These are phyloP conservation scores for Streptopelia turtur DNA, from an alignment of 2,797 vertebrate genomes.

Conservation along the genomic window DNA sequence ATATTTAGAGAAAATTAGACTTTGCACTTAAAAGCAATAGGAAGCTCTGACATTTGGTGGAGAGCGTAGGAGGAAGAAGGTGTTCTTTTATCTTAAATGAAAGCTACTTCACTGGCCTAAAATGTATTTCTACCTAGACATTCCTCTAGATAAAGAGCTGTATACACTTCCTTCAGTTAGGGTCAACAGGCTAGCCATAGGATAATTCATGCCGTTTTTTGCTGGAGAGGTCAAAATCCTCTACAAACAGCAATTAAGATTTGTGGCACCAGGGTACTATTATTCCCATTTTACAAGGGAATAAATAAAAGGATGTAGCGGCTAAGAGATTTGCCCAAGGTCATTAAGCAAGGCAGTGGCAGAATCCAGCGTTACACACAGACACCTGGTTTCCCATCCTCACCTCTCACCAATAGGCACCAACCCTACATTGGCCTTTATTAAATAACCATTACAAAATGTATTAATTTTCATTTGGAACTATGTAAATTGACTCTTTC, in stretches of 20 bases:
- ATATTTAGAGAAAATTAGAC: background rate
- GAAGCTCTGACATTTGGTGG: conserved; percentile 22
- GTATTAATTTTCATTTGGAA: conserved; percentile 58
- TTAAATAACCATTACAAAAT: conserved; percentile 55
- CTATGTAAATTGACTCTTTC: conserved; percentile 52
- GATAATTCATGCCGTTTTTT: background rate
- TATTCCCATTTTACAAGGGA: conserved; percentile 14
- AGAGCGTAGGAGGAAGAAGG: background rate
- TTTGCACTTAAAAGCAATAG: conserved; percentile 27
- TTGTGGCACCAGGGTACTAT: background rate
- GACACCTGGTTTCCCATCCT: background rate
- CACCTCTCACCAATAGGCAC: background rate
- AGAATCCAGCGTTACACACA: background rate
- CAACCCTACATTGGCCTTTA: conserved; percentile 10
- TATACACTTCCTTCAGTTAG: background rate
- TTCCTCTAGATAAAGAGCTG: background rate
- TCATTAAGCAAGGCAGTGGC: conserved; percentile 3
- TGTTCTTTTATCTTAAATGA: conserved; percentile 44
- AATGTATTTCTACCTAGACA: background rate
- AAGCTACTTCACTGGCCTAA: background rate
- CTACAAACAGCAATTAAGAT: conserved; percentile 8
- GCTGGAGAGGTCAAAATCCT: background rate
- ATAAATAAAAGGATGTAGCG: background rate
- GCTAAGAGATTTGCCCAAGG: conserved; percentile 18
- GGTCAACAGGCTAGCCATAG: background rate